Evolutionary conservation across 1,140 invertebrate genomes (phyloP).

Genomic region (Drosophila grimshawi): DNA sequence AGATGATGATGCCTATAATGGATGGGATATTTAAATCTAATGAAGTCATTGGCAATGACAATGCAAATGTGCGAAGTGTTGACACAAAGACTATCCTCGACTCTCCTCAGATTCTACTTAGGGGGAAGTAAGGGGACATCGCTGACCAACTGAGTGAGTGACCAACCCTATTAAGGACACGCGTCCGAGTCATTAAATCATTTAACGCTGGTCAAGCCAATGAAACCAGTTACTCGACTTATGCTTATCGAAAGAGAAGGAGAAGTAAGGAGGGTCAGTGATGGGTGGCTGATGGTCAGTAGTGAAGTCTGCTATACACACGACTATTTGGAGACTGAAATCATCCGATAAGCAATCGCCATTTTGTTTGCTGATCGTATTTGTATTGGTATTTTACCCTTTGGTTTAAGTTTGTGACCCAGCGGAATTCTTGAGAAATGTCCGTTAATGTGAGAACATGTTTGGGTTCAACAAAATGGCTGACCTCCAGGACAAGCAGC

Average conservation of each 20-base stretch:
- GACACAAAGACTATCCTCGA: not conserved
- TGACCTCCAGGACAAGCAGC: slow-evolving; percentile 54
- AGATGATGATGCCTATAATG: slow-evolving; percentile 15
- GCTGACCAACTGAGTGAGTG: slow-evolving; percentile 40
- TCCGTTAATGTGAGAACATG: slow-evolving; percentile 75
- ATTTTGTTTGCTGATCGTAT: slow-evolving; percentile 2
- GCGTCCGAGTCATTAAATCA: slow-evolving; percentile 51
- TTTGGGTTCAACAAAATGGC: slow-evolving; percentile 67
- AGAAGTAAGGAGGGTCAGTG: slow-evolving; percentile 4
- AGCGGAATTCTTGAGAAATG: slow-evolving; percentile 67
- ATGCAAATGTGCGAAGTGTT: slow-evolving; percentile 65
- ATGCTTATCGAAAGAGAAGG: not conserved
- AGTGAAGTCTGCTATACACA: slow-evolving; percentile 54
- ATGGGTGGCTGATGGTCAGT: slow-evolving; percentile 56
- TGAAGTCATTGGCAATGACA: slow-evolving; percentile 48
- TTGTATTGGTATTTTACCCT: not conserved
- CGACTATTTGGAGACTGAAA: slow-evolving; percentile 17
- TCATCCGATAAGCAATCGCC: slow-evolving; percentile 4
- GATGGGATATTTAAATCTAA: slow-evolving; percentile 30
- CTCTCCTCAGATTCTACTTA: slow-evolving; percentile 11
- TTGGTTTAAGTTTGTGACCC: slow-evolving; percentile 6
- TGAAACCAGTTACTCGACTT: slow-evolving; percentile 50
- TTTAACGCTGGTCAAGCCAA: slow-evolving; percentile 53
- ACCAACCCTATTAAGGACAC: slow-evolving; percentile 61
- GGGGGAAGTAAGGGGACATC: slow-evolving; percentile 21